Evolutionary conservation across 1,140 invertebrate species (phyloP), one percentile per base, ranked within the genome.

Genomic region (Camponotus pennsylvanicus): DNA sequence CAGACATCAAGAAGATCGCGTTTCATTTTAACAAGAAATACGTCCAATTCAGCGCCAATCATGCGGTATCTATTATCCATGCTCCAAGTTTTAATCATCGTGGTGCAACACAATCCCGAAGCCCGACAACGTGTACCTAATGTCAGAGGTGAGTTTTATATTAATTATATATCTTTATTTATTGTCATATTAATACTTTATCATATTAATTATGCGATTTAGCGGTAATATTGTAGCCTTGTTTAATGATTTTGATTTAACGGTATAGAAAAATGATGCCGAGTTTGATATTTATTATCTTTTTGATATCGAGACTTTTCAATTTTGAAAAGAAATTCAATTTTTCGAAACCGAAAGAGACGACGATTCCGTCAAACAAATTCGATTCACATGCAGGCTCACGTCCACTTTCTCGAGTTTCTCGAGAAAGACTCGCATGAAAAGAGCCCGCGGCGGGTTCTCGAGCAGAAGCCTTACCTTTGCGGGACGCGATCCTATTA

Each of bases 61-160:
- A 92, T 92, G 91, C 79, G 66, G 67, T 87, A 84, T 64, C 82
- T 89, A 37, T 70, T 91, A 52, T 52, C 49, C 85, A 86, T 92
- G 63, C 80, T 92, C 40, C 89, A 86, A 85, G 75, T 88, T 37
- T 69, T 89, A 76, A 83, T 91, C 88, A 73, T 80, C 52, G 69
- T 88, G 76, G 70, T 70, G 64, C 86, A 89, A 21, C 64, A 87
- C 52, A 80, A 80, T 32, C 85, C 84, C 27, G 87, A 88, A 34
- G 77, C 84, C 7, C 70, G 63, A 15, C 71, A 84, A 8, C 79
- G 71, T 79, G 67, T 73, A 45, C 57, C 80, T 13, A 84, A 84
- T 57, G 78, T 90, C 59, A 89, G 86, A 78, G 91, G 91, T 92
- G 67, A 92, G 87, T 90, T 59, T 83, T n/a, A 45, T 18, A 15